Base-by-base conservation (phyloP, 2,797 vertebrate species). In the Paratrypauchen microcephalus region DNA sequence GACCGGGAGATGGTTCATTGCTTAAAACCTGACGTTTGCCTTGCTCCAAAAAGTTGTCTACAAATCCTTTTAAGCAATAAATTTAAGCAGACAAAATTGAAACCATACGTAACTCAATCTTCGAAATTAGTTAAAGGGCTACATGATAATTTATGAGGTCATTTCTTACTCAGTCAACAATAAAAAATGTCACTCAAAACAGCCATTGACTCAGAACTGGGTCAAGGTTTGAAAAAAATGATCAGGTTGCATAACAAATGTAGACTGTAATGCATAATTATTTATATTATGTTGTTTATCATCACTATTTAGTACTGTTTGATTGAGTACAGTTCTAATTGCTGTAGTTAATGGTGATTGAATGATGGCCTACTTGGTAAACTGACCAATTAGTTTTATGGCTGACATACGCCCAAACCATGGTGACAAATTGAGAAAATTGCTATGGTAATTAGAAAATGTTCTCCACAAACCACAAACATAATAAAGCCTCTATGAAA, bases 121-220 rank as follows among this genome's bases (percentile, higher is more conserved):
- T 36, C 39, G 2, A 41, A 41, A 36, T 9, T 36, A 36, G 39
- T 41, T 13, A 41, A 41, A 41, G 11, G 41, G 41, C 12, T 15
- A 45, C 41, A 15, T 45, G 41, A 15, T 15, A 4, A 45, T 45
- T 15, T 15, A 45, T 45, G 41, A 45, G 41, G 41, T 45, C 41
- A 45, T 13, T n/a, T 11, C 30, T 36, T 4, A 60, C 26, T 54
- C 52, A 54, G 16, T 8, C 32, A 5, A 15, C 59, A 39, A 61
- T 61, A 39, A 61, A 61, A 61, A 41, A 9, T 23, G n/a, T 39
- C 30, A 61, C 59, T 61, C 7, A 41, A 41, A 61, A 60, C 7
- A 32, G 18, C 58, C 19, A 61, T 19, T 36, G 19, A 36, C 30
- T 60, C 9, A 39, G 28, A 60, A 36, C 2, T 60, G 30, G 58